These are phyloP conservation scores for Atta texana DNA, from an alignment of 1,140 invertebrate genomes.

Conservation along the genomic window DNA sequence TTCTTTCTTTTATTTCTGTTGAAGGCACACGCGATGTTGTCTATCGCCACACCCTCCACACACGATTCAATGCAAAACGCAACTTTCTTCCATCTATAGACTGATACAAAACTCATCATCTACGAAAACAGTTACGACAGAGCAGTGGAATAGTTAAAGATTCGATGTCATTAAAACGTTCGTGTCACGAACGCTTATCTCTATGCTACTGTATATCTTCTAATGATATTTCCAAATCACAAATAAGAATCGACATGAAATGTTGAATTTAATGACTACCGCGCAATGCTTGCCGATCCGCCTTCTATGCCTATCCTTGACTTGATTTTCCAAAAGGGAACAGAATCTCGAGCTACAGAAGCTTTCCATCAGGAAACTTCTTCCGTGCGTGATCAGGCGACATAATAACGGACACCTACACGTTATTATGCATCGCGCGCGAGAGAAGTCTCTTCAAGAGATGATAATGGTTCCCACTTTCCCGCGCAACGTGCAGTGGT, in stretches of 20 bases:
- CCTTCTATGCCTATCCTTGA: constrained; percentile 27
- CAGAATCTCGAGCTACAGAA: neutral
- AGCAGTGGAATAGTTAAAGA: neutral
- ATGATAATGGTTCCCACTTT: constrained; percentile 48
- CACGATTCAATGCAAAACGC: constrained; percentile 43
- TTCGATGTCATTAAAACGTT: neutral
- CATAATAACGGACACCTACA: constrained; percentile 35
- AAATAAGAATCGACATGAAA: neutral
- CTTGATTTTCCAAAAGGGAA: constrained; percentile 1
- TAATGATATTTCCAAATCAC: neutral
- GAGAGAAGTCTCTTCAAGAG: constrained; percentile 16
- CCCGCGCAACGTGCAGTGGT: constrained; percentile 25
- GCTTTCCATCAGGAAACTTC: constrained; percentile 7
- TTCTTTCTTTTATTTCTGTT: constrained; percentile 32
- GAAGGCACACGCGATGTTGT: neutral
- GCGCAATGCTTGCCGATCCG: neutral
- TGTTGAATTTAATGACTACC: neutral
- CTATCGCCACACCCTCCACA: constrained; percentile 21
- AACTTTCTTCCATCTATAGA: constrained; percentile 13
- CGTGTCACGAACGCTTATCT: neutral
- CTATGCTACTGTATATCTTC: neutral
- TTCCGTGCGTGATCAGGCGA: constrained; percentile 39
- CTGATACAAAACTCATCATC: constrained; percentile 17
- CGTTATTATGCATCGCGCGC: constrained; percentile 44
- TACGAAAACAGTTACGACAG: neutral